Conservation (phyloP, 2,113 vertebrate species). For the Callipepla squamata region DNA sequence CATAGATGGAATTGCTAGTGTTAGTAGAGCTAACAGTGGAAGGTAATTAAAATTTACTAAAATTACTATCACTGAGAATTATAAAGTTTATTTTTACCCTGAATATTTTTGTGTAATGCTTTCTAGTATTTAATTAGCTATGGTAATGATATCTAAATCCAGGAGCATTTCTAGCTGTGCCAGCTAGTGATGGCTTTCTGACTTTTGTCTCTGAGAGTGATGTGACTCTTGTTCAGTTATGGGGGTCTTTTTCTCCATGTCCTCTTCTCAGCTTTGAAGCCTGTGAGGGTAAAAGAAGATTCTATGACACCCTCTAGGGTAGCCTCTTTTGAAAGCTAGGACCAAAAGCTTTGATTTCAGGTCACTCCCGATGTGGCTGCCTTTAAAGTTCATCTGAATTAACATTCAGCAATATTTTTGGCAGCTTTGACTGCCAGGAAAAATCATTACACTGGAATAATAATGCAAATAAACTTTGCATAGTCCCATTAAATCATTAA, state of each 20-base stretch:
- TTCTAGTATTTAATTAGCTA: slow-evolving; percentile 14
- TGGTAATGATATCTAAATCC: not conserved
- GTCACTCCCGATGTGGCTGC: slow-evolving; percentile 55
- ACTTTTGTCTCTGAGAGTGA: not conserved
- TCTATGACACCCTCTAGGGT: slow-evolving; percentile 35
- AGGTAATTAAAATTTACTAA: not conserved
- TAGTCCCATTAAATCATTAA: slow-evolving; percentile 77
- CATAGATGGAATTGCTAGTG: not conserved
- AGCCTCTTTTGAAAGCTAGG: slow-evolving; percentile 53
- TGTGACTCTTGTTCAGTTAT: not conserved
- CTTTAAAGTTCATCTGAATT: slow-evolving; percentile 79
- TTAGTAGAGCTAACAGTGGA: not conserved
- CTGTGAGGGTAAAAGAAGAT: slow-evolving; percentile 3
- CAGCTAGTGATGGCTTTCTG: not conserved
- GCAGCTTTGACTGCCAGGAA: slow-evolving; percentile 68
- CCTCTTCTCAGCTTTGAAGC: not conserved
- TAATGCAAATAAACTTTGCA: slow-evolving; percentile 72
- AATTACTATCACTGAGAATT: not conserved
- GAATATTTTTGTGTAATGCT: not conserved
- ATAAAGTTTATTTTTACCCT: not conserved
- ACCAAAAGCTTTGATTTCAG: slow-evolving; percentile 68
- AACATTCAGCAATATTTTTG: slow-evolving; percentile 74
- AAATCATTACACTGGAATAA: slow-evolving; percentile 62
- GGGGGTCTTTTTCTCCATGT: not conserved
- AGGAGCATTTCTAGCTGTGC: not conserved